Evolutionary conservation across 2,888 invertebrate genomes (phyloP).

Genomic region (Hesperia comma): DNA sequence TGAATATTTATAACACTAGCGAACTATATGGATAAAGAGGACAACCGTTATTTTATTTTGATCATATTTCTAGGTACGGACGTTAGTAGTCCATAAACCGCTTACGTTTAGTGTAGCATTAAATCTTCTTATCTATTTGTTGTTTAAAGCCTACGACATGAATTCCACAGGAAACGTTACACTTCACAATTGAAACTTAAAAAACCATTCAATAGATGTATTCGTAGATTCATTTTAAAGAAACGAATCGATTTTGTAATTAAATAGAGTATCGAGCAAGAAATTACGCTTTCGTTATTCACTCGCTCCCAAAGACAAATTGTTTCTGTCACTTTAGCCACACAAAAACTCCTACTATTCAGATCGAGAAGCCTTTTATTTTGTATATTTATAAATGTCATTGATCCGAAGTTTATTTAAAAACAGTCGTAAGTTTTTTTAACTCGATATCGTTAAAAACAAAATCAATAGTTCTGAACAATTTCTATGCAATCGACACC

Average conservation of each 20-base stretch:
- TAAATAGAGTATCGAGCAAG: conserved; percentile 58
- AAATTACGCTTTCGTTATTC: conserved; percentile 54
- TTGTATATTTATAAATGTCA: conserved; percentile 49
- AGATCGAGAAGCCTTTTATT: conserved; percentile 44
- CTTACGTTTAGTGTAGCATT: no score
- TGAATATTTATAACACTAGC: conserved; percentile 17
- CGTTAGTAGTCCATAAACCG: no score
- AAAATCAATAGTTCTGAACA: conserved; percentile 47
- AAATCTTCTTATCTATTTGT: background rate
- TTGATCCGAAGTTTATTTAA: conserved; percentile 46
- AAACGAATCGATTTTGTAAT: conserved; percentile 63
- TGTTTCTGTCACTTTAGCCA: conserved; percentile 49
- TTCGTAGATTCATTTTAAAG: conserved; percentile 52
- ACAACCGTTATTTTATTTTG: background rate
- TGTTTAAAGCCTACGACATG: conserved; percentile 4
- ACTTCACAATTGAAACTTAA: conserved; percentile 41
- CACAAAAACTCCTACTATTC: conserved; percentile 47
- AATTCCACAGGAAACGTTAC: conserved; percentile 29
- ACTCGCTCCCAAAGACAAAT: conserved; percentile 48
- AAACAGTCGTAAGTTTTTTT: conserved; percentile 45
- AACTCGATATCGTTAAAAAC: conserved; percentile 55
- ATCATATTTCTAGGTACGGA: background rate
- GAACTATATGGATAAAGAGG: background rate
- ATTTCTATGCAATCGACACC: conserved; percentile 75
- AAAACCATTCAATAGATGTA: conserved; percentile 49